Evolutionary conservation across 2,797 vertebrate species (phyloP), one percentile per base, ranked within the genome.

Genomic region (Potorous gilbertii): DNA sequence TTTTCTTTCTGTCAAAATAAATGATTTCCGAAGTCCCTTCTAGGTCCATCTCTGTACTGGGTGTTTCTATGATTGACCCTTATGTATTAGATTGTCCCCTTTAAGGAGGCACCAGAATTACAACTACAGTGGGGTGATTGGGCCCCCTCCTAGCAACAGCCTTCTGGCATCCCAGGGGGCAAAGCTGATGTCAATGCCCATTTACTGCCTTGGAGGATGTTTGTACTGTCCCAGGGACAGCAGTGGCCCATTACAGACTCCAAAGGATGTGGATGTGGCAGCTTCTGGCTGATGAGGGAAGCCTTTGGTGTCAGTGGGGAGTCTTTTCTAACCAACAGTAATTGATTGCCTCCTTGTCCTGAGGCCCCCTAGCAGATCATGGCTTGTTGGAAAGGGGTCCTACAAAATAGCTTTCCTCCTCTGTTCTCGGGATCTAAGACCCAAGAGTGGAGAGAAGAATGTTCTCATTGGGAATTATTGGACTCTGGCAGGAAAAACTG

Each of bases 401-500:
- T 59, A 16, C 11, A 28, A 13, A 10, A 92, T 50, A 55, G 24
- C 18, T 31, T 29, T 16, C 55, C 5, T 24, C 1, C 52, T 13
- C 14, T n/a, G 11, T 55, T 29, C n/a, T 31, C 8, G 6, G 54
- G 56, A 55, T 55, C 93, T 66, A 90, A 90, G 56, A 50, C 31
- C 46, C 74, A 14, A 27, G 34, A 81, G 5, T 34, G 14, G 29
- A 54, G 54, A 50, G 55, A 55, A 0, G 0, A 5, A 96, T 94
- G 97, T 92, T 16, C 12, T 94, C 55, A 57, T 0, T 1, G 87
- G 93, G 90, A 21, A n/a, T 31, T 4, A 81, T 55, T 92, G 54
- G 97, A n/a, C 96, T 13, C 54, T 93, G 1, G 1, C 12, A 99
- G 99, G 97, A 96, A 18, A 97, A 97, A 21, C 94, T 98, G 5